Conservation (phyloP, 64 coral and sea anemone genomes). For the Porites lutea region DNA sequence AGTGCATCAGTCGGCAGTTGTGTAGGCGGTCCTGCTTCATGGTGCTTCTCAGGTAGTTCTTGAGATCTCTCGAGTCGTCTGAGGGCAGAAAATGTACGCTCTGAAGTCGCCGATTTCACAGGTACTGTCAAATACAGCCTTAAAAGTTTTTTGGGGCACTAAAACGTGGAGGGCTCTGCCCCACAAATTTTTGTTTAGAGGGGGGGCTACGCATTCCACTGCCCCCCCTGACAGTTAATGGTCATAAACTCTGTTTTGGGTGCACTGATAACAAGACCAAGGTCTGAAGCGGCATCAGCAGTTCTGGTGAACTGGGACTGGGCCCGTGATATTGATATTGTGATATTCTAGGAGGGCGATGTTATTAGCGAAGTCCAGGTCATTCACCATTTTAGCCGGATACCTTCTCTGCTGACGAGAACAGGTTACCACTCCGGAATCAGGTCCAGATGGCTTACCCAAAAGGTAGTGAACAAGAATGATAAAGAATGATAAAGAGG, state of each 20-base stretch:
- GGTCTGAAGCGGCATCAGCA: not conserved
- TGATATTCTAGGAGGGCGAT: not conserved
- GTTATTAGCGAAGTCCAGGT: constrained; percentile 60
- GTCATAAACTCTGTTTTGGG: constrained; percentile 53
- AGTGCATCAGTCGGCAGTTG: too few species aligned
- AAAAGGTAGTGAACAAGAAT: not conserved
- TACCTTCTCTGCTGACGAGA: constrained; percentile 15
- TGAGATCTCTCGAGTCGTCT: too few species aligned
- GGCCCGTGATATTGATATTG: not conserved
- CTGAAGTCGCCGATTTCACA: too few species aligned
- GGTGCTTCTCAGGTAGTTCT: too few species aligned
- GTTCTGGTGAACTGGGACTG: not conserved
- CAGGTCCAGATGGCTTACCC: not conserved
- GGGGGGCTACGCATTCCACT: too few species aligned
- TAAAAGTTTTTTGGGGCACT: too few species aligned
- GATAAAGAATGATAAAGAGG: not conserved
- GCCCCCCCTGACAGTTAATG: too few species aligned
- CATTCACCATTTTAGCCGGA: not conserved
- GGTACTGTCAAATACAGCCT: too few species aligned
- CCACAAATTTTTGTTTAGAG: too few species aligned
- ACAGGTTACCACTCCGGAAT: not conserved
- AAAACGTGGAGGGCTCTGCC: too few species aligned
- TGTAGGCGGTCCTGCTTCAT: too few species aligned
- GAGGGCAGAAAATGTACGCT: too few species aligned
- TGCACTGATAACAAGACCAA: constrained; percentile 24